These are phyloP conservation scores for Octonoba sinensis DNA, from an alignment of 2,888 invertebrate genomes.

Conservation along the genomic window DNA sequence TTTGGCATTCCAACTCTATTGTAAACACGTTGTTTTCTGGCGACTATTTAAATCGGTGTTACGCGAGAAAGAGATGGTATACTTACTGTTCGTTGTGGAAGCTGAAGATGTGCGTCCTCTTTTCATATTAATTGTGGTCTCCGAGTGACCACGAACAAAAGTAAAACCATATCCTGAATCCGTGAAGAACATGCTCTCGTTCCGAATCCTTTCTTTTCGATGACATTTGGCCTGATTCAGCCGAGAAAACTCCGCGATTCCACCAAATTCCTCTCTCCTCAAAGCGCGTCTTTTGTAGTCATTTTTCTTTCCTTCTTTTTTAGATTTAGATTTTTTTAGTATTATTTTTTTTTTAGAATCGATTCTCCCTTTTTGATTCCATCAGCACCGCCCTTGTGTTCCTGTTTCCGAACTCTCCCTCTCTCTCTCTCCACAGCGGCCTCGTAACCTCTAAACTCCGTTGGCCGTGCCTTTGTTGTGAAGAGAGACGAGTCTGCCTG, in stretches of 20 bases:
- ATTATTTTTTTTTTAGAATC: too few species aligned
- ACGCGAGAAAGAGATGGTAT: not conserved
- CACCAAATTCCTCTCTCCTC: conserved; percentile 7
- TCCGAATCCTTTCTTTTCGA: not conserved
- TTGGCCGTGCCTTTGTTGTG: conserved; percentile 19
- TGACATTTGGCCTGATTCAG: conserved; percentile 26
- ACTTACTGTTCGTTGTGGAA: not conserved
- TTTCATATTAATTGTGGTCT: not conserved
- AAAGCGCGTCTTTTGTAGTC: conserved; percentile 4
- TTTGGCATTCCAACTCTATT: not conserved
- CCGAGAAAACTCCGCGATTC: conserved; percentile 5
- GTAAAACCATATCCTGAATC: conserved; percentile 2
- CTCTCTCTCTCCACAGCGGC: conserved; percentile 9
- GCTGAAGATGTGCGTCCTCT: not conserved
- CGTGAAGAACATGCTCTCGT: not conserved
- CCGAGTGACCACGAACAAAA: conserved; percentile 23
- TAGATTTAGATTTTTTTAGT: too few species aligned
- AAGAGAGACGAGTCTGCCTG: too few species aligned
- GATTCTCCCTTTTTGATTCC: too few species aligned
- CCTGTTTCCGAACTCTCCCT: not conserved
- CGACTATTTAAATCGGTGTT: not conserved
- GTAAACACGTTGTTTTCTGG: not conserved
- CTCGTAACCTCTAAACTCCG: conserved; percentile 39
- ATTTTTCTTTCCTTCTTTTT: too few species aligned
- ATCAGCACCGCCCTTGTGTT: not conserved